Base-by-base conservation (phyloP, 2,797 vertebrate species). In the Crocidura indochinensis region DNA sequence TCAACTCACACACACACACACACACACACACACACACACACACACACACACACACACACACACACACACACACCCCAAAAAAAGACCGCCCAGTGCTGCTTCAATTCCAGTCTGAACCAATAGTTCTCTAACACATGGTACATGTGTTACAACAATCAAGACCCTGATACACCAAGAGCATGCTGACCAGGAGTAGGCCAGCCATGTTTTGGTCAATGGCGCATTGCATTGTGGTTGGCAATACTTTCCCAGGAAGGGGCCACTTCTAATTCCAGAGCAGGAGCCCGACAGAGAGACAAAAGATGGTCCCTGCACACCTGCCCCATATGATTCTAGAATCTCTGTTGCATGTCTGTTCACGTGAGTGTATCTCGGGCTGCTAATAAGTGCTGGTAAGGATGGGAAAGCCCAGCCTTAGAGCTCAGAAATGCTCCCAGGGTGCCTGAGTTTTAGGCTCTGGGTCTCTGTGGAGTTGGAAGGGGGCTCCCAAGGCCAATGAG, bases 401-500 rank as follows among this genome's bases (percentile, higher is more conserved):
- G 88, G 84, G 95, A 74, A 94, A 76, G 83, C 80, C 76, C 3
- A 1, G 91, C 88, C 90, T 90, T 92, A 95, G 95, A 95, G 95
- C 83, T 93, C 94, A 93, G 91, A 91, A 89, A 77, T 93, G 88
- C 93, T 92, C 80, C 87, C 87, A 92, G 92, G 90, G 91, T 84
- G 90, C 81, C 95, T 76, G 94, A 94, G 94, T 95, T 90, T 31
- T 62, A 91, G 95, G 96, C 96, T 97, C 68, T 76, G 67, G 2
- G 84, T 94, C 92, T 94, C 96, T 38, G 62, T 96, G 29, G 87
- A 94, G 94, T 90, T 17, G 19, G 56, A 20, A 17, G 53, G 2
- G 95, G 8, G 17, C 71, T 95, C 90, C 95, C 93, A 73, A 86
- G 6, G 56, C 93, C 11, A 94, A 95, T 90, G 95, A 95, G 95